Base-by-base conservation (phyloP, 1,140 invertebrate genomes). In the Heliconius hewitsoni region DNA sequence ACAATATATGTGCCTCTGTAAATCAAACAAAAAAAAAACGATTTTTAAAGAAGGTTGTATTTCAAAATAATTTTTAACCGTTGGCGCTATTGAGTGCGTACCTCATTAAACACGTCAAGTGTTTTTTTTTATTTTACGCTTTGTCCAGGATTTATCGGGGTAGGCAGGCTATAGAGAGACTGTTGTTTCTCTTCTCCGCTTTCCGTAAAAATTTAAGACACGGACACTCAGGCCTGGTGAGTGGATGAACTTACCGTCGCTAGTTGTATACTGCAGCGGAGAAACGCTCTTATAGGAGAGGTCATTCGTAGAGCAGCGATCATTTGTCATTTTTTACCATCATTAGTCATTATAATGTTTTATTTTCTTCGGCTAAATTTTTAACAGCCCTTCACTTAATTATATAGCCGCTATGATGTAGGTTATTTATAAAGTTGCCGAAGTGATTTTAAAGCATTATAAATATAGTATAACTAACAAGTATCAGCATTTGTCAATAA, bases 261-360 rank as follows among this genome's bases (percentile, higher is more conserved):
- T 46, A 46, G 13, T 46, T 46, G 3, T 46, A 46, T 46, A 46
- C 13, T 46, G 4, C 3, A 46, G 42, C 13, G 42, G 42, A 16
- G 42, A 46, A 57, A 30, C 60, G 23, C 27, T 27, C 60, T 4
- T 66, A 66, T 66, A 66, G 11, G 23, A 27, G 13, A 27, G 60
- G 16, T 52, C 18, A 16, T 66, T 66, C n/a, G 23, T 60, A 60
- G 55, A 16, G 27, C 11, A 27, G 60, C 27, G 27, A 13, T 66
- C 60, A 66, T 66, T 66, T 27, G 16, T 66, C 27, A 66, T 66
- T 66, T 66, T 30, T 13, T 66, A 66, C 4, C 8, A 66, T 66
- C 60, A 66, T 66, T 66, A 66, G 60, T 66, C 60, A 66, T 30
- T 66, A 30, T 66, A 66, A 66, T 66, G 60, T 27, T 0, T 60